Evolutionary conservation across 1,140 invertebrate species (phyloP).

Genomic region (Coptotermes formosanus): DNA sequence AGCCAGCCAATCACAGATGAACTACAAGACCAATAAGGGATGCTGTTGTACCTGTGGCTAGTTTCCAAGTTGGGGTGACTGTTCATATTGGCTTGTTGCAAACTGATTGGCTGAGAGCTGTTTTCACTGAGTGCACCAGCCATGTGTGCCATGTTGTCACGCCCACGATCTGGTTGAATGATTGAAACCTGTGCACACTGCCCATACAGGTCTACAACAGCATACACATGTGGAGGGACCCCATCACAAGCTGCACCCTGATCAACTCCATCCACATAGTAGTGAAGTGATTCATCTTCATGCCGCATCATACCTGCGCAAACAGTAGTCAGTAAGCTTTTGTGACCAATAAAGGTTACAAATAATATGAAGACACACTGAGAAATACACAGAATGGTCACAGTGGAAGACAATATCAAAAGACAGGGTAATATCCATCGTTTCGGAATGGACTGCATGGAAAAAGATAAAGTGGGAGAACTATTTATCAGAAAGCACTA

Average conservation of each 20-base stretch:
- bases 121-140: slow-evolving; percentile 32
- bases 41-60: neutral
- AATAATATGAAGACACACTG: no score
- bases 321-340: neutral
- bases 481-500: no score
- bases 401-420: no score
- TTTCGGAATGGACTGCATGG: no score
- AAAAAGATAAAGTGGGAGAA: no score
- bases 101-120: slow-evolving; percentile 35
- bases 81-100: neutral
- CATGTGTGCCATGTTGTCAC: slow-evolving; percentile 24
- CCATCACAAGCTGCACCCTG: slow-evolving; percentile 84
- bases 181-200: slow-evolving; percentile 86
- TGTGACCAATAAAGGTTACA: no score
- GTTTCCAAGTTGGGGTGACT: slow-evolving; percentile 20
- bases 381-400: no score
- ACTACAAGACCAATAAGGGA: no score
- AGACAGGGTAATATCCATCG: no score
- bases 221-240: slow-evolving; percentile 80
- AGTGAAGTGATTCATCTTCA: slow-evolving; percentile 80
- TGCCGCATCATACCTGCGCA: slow-evolving; percentile 76
- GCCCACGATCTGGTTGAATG: slow-evolving; percentile 38
- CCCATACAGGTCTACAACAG: slow-evolving; percentile 93
- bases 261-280: slow-evolving; percentile 87
- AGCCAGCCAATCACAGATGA: no score